Evolutionary conservation across 2,113 vertebrate genomes (phyloP).

Genomic region (Mellivora capensis): DNA sequence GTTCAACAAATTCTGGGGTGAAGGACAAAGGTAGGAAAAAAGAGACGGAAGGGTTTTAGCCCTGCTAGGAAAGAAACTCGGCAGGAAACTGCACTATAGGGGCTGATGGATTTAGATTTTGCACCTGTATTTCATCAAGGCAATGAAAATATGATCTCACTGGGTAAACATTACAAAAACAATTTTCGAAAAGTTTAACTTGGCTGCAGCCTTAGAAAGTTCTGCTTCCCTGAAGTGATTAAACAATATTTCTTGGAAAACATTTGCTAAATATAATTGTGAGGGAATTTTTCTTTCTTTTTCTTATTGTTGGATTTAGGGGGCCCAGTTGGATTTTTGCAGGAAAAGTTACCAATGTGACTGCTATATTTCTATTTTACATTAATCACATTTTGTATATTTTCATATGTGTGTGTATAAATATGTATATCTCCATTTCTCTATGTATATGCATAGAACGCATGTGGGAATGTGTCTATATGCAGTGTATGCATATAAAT

Average conservation of each 20-base stretch:
- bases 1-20: not conserved
- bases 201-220: conserved; percentile 75
- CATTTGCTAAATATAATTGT: conserved; percentile 58
- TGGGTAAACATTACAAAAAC: conserved; percentile 82
- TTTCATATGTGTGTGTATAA: conserved; percentile 33
- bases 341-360: not conserved
- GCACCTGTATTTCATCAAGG: conserved; percentile 84
- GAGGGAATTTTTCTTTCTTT: conserved; percentile 67
- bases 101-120: conserved; percentile 73
- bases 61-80: conserved; percentile 67
- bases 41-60: conserved; percentile 32
- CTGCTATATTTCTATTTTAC: conserved; percentile 13
- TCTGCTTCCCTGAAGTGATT: conserved; percentile 75
- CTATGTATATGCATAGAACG: not conserved
- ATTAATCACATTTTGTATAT: conserved; percentile 16
- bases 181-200: conserved; percentile 82
- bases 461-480: not conserved
- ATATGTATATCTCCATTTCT: conserved; percentile 41
- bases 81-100: conserved; percentile 68
- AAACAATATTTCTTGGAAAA: conserved; percentile 81
- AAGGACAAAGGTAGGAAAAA: not conserved
- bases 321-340: not conserved
- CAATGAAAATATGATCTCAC: conserved; percentile 82
- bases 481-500: not conserved
- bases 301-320: conserved; percentile 44